phyloP scores from a whole-genome alignment of 2,888 invertebrate species.

The Drosophila neonasuta region DNA sequence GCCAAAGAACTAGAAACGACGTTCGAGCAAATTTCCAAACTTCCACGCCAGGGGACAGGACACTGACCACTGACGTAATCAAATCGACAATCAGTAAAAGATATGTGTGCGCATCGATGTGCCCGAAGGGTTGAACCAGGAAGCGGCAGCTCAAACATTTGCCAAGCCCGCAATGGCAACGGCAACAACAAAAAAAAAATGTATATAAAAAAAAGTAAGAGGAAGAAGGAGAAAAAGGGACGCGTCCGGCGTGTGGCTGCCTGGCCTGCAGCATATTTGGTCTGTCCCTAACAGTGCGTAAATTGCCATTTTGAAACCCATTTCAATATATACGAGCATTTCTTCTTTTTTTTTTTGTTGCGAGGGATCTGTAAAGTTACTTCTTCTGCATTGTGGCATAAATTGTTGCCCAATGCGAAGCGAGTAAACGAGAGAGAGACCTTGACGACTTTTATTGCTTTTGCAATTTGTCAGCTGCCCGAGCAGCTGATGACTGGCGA shows the following conservation, averaged over 20 bases:
- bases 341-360: conserved; percentile 16
- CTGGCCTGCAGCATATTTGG: conserved; percentile 68
- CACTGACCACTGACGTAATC: conserved; percentile 72
- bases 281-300: conserved; percentile 69
- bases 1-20: conserved; percentile 29
- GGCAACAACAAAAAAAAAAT: neutral
- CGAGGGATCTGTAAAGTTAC: conserved; percentile 37
- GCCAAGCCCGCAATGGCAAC: conserved; percentile 1
- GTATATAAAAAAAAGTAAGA: neutral
- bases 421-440: neutral
- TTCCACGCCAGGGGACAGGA: conserved; percentile 63
- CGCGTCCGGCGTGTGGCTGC: conserved; percentile 43
- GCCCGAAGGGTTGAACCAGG: conserved; percentile 55
- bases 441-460: conserved; percentile 61
- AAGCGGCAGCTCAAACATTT: conserved; percentile 38
- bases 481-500: conserved; percentile 38
- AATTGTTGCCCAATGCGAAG: conserved; percentile 27
- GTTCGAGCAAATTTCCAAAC: conserved; percentile 36
- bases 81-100: conserved; percentile 71
- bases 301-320: conserved; percentile 75
- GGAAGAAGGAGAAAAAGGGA: conserved; percentile 31
- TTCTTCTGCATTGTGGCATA: conserved; percentile 35
- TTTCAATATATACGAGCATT: conserved; percentile 59
- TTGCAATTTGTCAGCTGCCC: conserved; percentile 46
- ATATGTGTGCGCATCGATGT: conserved; percentile 69